Conservation (phyloP, 1,140 invertebrate species). For the Drosophila mayri region DNA sequence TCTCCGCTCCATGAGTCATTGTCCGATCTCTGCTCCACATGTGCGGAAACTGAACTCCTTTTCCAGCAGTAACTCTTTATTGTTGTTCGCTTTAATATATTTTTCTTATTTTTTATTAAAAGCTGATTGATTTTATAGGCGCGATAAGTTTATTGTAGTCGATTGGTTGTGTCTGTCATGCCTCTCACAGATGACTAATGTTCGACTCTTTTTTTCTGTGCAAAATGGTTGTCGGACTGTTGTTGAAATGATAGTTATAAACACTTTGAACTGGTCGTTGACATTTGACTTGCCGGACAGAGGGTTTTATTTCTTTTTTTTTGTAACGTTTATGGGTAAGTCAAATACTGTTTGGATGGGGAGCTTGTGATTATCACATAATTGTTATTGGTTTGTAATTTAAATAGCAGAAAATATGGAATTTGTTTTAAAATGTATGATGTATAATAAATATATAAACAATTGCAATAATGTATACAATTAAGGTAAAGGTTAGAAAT, state of each 20-base stretch:
- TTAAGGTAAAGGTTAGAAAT: too few relatives aligned
- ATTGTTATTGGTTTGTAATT: not conserved
- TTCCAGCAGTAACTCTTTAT: slow-evolving; percentile 64
- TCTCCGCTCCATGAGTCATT: slow-evolving; percentile 64
- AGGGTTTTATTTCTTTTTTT: slow-evolving; percentile 1
- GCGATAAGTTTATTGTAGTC: slow-evolving; percentile 77
- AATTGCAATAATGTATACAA: not conserved
- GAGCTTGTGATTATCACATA: not conserved
- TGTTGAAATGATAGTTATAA: slow-evolving; percentile 67
- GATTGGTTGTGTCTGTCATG: slow-evolving; percentile 42
- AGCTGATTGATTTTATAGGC: slow-evolving; percentile 80
- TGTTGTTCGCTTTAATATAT: slow-evolving; percentile 40
- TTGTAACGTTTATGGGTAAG: not conserved
- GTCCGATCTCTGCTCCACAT: slow-evolving; percentile 46
- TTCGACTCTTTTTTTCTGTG: slow-evolving; percentile 58
- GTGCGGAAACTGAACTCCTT: slow-evolving; percentile 75
- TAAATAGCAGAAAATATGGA: not conserved
- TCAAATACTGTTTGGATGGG: not conserved
- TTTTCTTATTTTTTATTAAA: slow-evolving; percentile 49
- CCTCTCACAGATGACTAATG: slow-evolving; percentile 71
- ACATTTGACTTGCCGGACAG: slow-evolving; percentile 40
- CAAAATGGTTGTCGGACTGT: slow-evolving; percentile 19
- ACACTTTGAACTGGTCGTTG: slow-evolving; percentile 66
- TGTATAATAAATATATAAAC: not conserved
- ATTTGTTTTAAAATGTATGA: not conserved